Percentiles rank a stretch among this genome's conserved stretches.
Conservation (phyloP, 2,888 invertebrate genomes). For the Dasysyrphus tricinctus region DNA sequence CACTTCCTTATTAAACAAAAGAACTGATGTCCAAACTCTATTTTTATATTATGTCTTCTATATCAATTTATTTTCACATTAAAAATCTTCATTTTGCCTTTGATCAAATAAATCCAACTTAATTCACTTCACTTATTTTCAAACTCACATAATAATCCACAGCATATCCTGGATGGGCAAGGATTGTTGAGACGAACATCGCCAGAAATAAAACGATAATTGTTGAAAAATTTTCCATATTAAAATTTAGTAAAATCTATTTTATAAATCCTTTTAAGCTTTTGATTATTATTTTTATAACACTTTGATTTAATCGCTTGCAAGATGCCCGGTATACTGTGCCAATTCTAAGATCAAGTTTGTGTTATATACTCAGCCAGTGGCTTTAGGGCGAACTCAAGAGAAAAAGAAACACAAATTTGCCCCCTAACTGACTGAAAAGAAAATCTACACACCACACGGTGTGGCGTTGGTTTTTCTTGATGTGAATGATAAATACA, state of each 20-base stretch:
- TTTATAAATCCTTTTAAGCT: constrained; percentile 38
- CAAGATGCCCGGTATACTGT: constrained; percentile 83
- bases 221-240: constrained; percentile 80
- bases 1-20: constrained; percentile 33
- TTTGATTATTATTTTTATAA: constrained; percentile 78
- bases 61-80: neutral
- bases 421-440: constrained; percentile 59
- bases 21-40: constrained; percentile 42
- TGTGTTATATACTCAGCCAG: constrained; percentile 81
- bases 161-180: constrained; percentile 84
- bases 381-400: constrained; percentile 64
- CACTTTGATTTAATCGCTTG: constrained; percentile 81
- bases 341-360: constrained; percentile 82
- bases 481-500: constrained; percentile 30
- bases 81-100: neutral
- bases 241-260: constrained; percentile 55
- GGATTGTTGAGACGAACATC: constrained; percentile 79
- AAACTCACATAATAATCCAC: constrained; percentile 87
- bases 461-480: neutral
- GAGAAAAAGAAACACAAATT: constrained; percentile 70
- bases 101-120: neutral
- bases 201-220: constrained; percentile 80
- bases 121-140: neutral
- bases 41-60: neutral
- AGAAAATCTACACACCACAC: constrained; percentile 48